Percentiles rank a stretch among this genome's conserved stretches.
Evolutionary conservation across 2,113 vertebrate genomes (phyloP).

Genomic region (Albula goreensis): DNA sequence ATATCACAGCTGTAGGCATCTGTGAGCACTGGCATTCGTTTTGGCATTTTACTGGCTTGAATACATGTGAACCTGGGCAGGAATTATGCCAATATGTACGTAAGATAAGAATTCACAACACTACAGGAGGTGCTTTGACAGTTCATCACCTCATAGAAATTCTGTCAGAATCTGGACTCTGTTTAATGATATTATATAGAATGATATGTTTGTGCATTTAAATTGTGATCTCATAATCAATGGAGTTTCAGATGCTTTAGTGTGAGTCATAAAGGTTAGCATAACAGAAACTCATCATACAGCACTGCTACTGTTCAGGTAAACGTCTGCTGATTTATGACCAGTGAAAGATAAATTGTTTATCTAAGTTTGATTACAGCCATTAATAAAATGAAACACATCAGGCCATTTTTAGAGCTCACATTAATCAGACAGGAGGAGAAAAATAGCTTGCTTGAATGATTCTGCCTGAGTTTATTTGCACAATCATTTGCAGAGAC

Average conservation of each 20-base stretch:
- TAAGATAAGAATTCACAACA: too few relatives aligned
- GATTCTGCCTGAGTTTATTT: constrained; percentile 5
- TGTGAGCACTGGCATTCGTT: too few relatives aligned
- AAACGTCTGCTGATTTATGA: constrained; percentile 30
- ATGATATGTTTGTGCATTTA: background rate
- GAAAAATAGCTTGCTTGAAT: background rate
- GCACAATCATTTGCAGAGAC: background rate
- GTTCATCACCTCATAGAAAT: too few relatives aligned
- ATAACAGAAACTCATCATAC: background rate
- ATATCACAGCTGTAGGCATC: too few relatives aligned
- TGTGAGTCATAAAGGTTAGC: constrained; percentile 42
- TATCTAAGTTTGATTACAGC: constrained; percentile 43
- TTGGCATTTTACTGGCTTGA: too few relatives aligned
- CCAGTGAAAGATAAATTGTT: constrained; percentile 38
- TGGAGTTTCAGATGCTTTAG: constrained; percentile 28
- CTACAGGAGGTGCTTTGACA: too few relatives aligned
- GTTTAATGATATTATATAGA: too few relatives aligned
- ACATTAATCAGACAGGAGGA: constrained; percentile 13
- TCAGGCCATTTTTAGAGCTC: constrained; percentile 23
- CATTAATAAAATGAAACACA: constrained; percentile 43
- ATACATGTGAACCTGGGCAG: too few relatives aligned
- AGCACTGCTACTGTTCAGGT: background rate
- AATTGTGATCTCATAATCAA: background rate
- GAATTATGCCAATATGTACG: too few relatives aligned
- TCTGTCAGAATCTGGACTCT: too few relatives aligned